Evolutionary conservation across 2,113 vertebrate species (phyloP).

Genomic region (Anguilla japonica): DNA sequence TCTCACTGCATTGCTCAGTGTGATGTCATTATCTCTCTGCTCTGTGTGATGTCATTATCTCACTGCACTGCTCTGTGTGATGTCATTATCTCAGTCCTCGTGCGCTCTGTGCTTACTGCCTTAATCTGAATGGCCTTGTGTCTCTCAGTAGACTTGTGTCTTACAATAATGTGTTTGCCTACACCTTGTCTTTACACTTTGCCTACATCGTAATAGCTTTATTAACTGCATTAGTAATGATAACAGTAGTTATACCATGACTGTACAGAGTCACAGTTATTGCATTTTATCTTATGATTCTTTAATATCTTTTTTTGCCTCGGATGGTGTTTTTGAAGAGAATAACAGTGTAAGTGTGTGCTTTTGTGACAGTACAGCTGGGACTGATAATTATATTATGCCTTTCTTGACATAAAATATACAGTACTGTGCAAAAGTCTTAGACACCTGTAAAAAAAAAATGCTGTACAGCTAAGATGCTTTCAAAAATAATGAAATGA

Average conservation of each 20-base stretch:
- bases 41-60: neutral
- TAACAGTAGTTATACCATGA: neutral
- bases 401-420: neutral
- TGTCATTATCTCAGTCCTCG: neutral
- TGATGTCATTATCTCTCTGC: neutral
- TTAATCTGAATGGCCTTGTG: too few relatives aligned
- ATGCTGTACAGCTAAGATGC: too few relatives aligned
- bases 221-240: too few relatives aligned
- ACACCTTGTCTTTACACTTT: too few relatives aligned
- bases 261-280: neutral
- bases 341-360: conserved; percentile 1
- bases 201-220: too few relatives aligned
- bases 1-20: neutral
- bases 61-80: neutral
- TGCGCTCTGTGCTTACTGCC: too few relatives aligned
- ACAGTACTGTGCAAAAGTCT: too few relatives aligned
- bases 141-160: neutral
- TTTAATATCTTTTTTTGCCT: neutral
- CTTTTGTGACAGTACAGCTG: neutral
- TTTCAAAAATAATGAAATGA: too few relatives aligned
- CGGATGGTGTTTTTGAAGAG: neutral
- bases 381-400: neutral
- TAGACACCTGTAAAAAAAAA: too few relatives aligned
- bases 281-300: neutral
- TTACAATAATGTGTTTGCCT: too few relatives aligned